Evolutionary conservation across 2,797 vertebrate species (phyloP).

Genomic region (Hydrolagus colliei): DNA sequence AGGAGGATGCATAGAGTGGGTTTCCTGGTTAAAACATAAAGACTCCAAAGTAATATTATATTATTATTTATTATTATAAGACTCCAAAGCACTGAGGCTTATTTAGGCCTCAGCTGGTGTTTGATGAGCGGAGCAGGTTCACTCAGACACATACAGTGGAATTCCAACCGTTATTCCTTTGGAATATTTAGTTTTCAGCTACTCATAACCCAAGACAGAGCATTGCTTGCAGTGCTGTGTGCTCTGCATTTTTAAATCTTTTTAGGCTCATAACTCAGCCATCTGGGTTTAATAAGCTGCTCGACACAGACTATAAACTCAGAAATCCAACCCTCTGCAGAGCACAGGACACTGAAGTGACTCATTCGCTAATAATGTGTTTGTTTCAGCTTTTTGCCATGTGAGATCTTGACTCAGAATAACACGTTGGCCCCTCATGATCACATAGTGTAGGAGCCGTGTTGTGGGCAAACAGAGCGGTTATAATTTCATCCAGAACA

Average conservation of each 20-base stretch:
- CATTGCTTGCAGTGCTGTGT: conserved; percentile 9
- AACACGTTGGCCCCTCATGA: too few species aligned
- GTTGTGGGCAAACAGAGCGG: too few species aligned
- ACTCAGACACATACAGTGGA: background rate
- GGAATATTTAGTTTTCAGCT: background rate
- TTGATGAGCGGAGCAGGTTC: background rate
- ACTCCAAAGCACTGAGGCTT: too few species aligned
- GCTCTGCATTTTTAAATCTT: background rate
- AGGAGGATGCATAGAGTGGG: too few species aligned
- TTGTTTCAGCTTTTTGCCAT: conserved; percentile 2
- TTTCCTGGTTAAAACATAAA: too few species aligned
- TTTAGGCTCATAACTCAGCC: background rate
- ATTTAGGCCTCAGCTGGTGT: background rate
- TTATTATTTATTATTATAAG: too few species aligned
- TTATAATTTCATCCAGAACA: too few species aligned
- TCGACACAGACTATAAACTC: conserved; percentile 14
- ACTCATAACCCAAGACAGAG: background rate
- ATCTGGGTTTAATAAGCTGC: conserved; percentile 22
- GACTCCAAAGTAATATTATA: too few species aligned
- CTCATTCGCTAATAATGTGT: conserved; percentile 20
- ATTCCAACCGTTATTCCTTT: background rate
- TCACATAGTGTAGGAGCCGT: too few species aligned
- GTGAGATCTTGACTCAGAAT: background rate
- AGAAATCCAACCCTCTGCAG: conserved; percentile 21
- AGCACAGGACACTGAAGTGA: conserved; percentile 22